Evolutionary conservation across 1,140 invertebrate genomes (phyloP).

Genomic region (Heliconius hewitsoni): DNA sequence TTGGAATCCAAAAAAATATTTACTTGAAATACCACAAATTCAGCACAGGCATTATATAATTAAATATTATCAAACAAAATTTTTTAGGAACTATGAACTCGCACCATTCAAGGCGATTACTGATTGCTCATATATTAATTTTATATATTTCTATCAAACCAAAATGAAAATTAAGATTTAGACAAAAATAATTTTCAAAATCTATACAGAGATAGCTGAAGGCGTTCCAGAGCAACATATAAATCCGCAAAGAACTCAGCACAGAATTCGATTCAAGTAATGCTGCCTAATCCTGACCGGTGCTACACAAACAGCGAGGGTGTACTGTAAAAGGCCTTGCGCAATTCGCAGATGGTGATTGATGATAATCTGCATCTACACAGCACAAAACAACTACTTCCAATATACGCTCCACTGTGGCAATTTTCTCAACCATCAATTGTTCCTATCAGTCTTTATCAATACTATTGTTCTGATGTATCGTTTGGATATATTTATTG

Average conservation of each 20-base stretch:
- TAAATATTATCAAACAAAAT: no score
- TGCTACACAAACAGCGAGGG: slow-evolving; percentile 66
- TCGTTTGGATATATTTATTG: neutral
- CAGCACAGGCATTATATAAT: no score
- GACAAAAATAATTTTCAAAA: neutral
- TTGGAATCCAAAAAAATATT: no score
- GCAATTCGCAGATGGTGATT: slow-evolving; percentile 72
- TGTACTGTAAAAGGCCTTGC: slow-evolving; percentile 70
- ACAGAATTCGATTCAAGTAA: slow-evolving; percentile 78
- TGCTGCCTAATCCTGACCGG: slow-evolving; percentile 73
- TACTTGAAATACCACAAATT: no score
- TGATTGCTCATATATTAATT: neutral
- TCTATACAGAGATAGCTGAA: slow-evolving; percentile 1
- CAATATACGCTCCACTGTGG: slow-evolving; percentile 24
- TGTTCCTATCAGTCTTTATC: slow-evolving; percentile 17
- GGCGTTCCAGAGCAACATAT: slow-evolving; percentile 60
- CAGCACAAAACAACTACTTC: slow-evolving; percentile 61
- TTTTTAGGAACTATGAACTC: no score
- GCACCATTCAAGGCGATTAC: no score
- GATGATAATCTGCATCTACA: slow-evolving; percentile 69
- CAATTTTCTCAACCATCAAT: slow-evolving; percentile 32
- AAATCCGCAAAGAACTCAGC: slow-evolving; percentile 70
- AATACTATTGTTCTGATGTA: slow-evolving; percentile 8
- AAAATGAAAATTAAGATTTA: neutral
- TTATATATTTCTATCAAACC: neutral